Base-by-base conservation (phyloP, 2,888 invertebrate species). In the Operophtera brumata region DNA sequence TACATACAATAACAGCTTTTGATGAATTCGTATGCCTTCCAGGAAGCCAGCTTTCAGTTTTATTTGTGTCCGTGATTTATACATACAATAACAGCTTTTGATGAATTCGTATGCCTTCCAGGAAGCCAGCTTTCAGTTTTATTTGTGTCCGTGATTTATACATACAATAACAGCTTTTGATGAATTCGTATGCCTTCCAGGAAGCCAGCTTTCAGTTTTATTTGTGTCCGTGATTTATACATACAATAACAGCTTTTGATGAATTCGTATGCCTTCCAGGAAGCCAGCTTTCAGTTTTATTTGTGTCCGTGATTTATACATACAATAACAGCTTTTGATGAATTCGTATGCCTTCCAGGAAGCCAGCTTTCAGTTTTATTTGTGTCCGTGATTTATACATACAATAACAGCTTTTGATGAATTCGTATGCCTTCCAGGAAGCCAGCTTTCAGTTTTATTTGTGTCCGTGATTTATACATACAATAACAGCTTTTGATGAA, bases 331-430 rank as follows among this genome's bases (percentile, higher is more conserved):
- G 71, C 56, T 81, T 84, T 62, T 86, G 85, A 67, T 88, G 86
- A 75, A 87, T 82, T 45, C 64, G 54, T 52, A 89, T 80, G 3
- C 86, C 86, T 55, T 81, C 77, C 63, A 84, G 67, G 58, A 75
- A 86, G 0, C 75, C 77, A 41, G 61, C 54, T 63, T 77, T 82
- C 14, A 88, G 70, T 62, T 75, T 75, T 12, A 67, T 61, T 10
- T 70, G 58, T 5, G 87, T 84, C 34, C n/a, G n/a, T n/a, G n/a
- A n/a, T n/a, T n/a, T 20, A 6, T 46, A 74, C 82, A 80, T 74
- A 87, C 88, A 67, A 65, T 42, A 86, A 59, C 12, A 87, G 71
- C 56, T 81, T 84, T 62, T 86, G 85, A 67, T 88, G 86, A 75
- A 87, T 82, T 45, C 64, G 54, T 52, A 89, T 80, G 3, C 86